phyloP scores from a whole-genome alignment of 2,888 invertebrate genomes.

The Keiferia lycopersicella region DNA sequence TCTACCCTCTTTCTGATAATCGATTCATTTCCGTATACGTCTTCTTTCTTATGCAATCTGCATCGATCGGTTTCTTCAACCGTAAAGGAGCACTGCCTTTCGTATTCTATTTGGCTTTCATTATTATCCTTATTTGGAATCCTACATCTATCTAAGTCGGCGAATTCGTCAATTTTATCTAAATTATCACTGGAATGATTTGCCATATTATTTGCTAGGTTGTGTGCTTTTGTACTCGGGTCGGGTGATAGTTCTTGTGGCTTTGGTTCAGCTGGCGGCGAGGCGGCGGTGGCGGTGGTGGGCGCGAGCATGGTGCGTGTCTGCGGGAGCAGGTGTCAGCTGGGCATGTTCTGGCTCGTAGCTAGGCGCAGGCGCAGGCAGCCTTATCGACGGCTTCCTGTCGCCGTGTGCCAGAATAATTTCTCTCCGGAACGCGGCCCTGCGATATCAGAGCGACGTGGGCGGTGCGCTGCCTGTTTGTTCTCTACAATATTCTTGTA shows the following conservation, averaged over 20 bases:
- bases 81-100: slow-evolving; percentile 52
- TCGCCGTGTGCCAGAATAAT: slow-evolving; percentile 71
- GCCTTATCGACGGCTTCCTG: slow-evolving; percentile 70
- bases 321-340: slow-evolving; percentile 57
- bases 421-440: slow-evolving; percentile 66
- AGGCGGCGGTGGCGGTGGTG: slow-evolving; percentile 29
- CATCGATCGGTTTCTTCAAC: slow-evolving; percentile 47
- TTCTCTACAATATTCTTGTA: slow-evolving; percentile 72
- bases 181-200: slow-evolving; percentile 70
- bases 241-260: slow-evolving; percentile 30
- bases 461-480: slow-evolving; percentile 64
- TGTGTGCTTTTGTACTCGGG: slow-evolving; percentile 37
- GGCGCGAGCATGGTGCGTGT: slow-evolving; percentile 31
- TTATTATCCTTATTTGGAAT: slow-evolving; percentile 54
- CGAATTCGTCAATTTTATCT: slow-evolving; percentile 60
- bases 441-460: slow-evolving; percentile 59
- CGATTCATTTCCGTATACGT: slow-evolving; percentile 66
- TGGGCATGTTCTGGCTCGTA: slow-evolving; percentile 54
- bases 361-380: slow-evolving; percentile 30
- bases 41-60: slow-evolving; percentile 60
- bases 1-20: slow-evolving; percentile 64
- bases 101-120: slow-evolving; percentile 54
- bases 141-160: slow-evolving; percentile 72
- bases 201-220: slow-evolving; percentile 47
- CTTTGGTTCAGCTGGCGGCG: slow-evolving; percentile 33